Evolutionary conservation across 2,797 vertebrate genomes (phyloP).

Genomic region (Enteromius thamalakanensis): DNA sequence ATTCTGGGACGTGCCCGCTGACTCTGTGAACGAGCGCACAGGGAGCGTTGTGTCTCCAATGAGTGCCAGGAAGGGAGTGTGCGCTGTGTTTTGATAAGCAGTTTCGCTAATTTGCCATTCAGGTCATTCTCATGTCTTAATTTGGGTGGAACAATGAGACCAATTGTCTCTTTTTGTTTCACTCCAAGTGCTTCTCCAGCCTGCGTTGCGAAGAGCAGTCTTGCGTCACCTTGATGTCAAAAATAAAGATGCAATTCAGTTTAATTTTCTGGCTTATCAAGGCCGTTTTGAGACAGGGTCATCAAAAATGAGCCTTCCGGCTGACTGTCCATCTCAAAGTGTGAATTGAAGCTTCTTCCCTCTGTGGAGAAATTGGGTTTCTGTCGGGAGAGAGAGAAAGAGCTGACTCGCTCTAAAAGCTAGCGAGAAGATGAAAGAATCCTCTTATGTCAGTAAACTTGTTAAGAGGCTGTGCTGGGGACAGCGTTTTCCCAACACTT

Average conservation of each 20-base stretch:
- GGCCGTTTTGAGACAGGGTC: conserved; percentile 44
- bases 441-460: conserved; percentile 77
- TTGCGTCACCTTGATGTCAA: background rate
- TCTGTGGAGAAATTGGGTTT: conserved; percentile 67
- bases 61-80: conserved; percentile 32
- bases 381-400: conserved; percentile 61
- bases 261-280: conserved; percentile 35
- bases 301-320: conserved; percentile 42
- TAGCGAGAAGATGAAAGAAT: conserved; percentile 73
- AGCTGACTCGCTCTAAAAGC: conserved; percentile 72
- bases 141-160: conserved; percentile 33
- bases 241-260: conserved; percentile 34
- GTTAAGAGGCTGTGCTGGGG: conserved; percentile 70
- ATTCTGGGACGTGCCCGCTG: conserved; percentile 25
- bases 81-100: conserved; percentile 34
- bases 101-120: conserved; percentile 41
- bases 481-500: conserved; percentile 66
- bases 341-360: conserved; percentile 63
- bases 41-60: conserved; percentile 14
- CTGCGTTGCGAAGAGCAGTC: background rate
- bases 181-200: background rate
- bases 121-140: conserved; percentile 36
- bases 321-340: conserved; percentile 47
- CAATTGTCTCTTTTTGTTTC: conserved; percentile 25
- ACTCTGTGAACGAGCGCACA: conserved; percentile 5